Evolutionary conservation across 1,140 invertebrate genomes (phyloP), one percentile per base, ranked within the genome.

Genomic region (Ridgeia piscesae): DNA sequence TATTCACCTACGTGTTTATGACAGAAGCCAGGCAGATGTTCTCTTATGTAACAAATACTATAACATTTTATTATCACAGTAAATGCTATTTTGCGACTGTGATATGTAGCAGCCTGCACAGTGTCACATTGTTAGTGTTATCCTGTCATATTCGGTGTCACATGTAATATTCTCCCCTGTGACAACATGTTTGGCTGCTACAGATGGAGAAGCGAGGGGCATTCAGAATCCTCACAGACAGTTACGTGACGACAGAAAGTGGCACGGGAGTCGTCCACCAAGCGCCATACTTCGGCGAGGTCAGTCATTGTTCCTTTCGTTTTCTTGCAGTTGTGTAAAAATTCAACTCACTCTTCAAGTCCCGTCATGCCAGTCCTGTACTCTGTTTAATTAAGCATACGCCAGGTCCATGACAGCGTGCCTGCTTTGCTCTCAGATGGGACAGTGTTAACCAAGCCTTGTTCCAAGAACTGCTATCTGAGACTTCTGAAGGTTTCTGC

Each of bases 231-330:
- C 95, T 99, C 17, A 97, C 97, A 93, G 99, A 99, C 96, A 96
- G 96, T 17, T 99, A 99, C 96, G 99, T 99, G 0, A 99, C 98
- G 14, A 97, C 98, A 93, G 99, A 99, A 94, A 98, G 98, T 94
- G 99, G 99, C 96, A 99, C 99, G 14, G 99, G 99, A n/a, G 97
- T 99, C 94, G 99, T 99, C 35, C 99, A 99, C 96, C 99, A 99
- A 96, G 98, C 99, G 0, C 99, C 99, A 21, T 99, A 99, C 96
- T 99, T 99, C 97, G 99, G 99, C 94, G 99, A 99, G 95, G 96
- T 96, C 14, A 88, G 31, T 92, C 34, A 91, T 89, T 91, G 31
- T 35, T 89, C 17, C 11, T 21, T 42, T 35, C 9, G 2, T 21
- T 11, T 42, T 6, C 42, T 11, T 42, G 42, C 4, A 42, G 42